Conservation (phyloP, 2,797 vertebrate genomes). For the Dallia pectoralis region DNA sequence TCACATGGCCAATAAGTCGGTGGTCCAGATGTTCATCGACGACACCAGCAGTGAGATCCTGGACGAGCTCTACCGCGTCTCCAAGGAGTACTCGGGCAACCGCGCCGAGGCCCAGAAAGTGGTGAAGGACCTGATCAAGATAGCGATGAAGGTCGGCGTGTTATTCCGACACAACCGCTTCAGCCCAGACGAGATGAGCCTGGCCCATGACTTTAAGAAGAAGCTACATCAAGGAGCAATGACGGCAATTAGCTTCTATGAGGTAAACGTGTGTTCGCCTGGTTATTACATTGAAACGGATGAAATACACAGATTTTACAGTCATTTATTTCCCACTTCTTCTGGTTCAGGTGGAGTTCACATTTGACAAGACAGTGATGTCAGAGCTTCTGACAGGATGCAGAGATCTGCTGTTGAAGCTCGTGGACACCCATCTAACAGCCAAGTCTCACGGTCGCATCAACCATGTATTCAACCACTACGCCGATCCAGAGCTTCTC, state of each 20-base stretch:
- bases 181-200: constrained; percentile 70
- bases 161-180: constrained; percentile 85
- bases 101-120: constrained; percentile 83
- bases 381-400: constrained; percentile 73
- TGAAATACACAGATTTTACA: background rate
- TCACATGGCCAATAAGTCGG: constrained; percentile 82
- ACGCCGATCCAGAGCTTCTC: constrained; percentile 80
- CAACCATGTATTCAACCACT: constrained; percentile 89
- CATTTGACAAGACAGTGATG: constrained; percentile 85
- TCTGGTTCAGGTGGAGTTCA: constrained; percentile 83
- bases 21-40: constrained; percentile 87
- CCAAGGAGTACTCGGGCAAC: constrained; percentile 81
- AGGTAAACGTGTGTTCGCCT: constrained; percentile 60
- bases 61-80: constrained; percentile 89
- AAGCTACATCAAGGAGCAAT: constrained; percentile 85
- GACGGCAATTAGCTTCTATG: constrained; percentile 89
- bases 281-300: background rate
- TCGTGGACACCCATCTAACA: constrained; percentile 85
- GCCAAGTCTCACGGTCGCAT: constrained; percentile 87
- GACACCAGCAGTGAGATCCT: constrained; percentile 88
- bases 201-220: constrained; percentile 83
- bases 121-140: constrained; percentile 89
- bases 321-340: constrained; percentile 29
- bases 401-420: constrained; percentile 81
- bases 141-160: constrained; percentile 86